Evolutionary conservation across 1,140 invertebrate species (phyloP), one percentile per base, ranked within the genome.

Genomic region (Papilio aristodemus): DNA sequence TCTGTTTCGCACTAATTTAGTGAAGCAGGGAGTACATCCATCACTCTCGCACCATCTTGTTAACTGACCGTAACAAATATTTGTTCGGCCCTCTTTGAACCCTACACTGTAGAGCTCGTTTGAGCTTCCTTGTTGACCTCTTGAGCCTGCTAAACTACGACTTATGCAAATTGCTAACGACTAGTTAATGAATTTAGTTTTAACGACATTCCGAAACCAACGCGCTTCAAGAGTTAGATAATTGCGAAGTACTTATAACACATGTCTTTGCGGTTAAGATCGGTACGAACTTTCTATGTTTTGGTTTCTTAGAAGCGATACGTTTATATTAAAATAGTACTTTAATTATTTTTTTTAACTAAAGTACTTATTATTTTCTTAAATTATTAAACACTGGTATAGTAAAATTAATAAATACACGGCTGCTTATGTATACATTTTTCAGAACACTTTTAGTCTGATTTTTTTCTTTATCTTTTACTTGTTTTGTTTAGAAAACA

Each of bases 121-220:
- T 39, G 43, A 66, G 10, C 39, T 50, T 41, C 41, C 63, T 66
- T 38, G 63, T 66, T 66, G 63, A 50, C 63, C 63, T 46, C 63
- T 5, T n/a, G 32, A 54, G 19, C 2, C 46, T 19, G 22, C 63
- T 11, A 63, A 27, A 50, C 22, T 63, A 46, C 7, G n/a, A 66
- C 39, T 46, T 66, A 46, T n/a, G 63, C 39, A 66, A 66, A 66
- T 66, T 50, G 63, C 63, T 66, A 14, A 25, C n/a, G 25, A 66
- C 25, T 66, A 50, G 25, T 46, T 66, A 66, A 50, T 66, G 63
- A 66, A 66, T 46, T 66, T 66, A 66, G 63, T 66, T 66, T 66
- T 66, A 66, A 46, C 63, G 41, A 64, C 62, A 64, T 64, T 25
- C 13, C 38, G 27, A 64, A 8, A 46, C 62, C 62, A 19, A 39